Evolutionary conservation across 2,113 vertebrate genomes (phyloP).

Genomic region (Sinosuthora webbiana): DNA sequence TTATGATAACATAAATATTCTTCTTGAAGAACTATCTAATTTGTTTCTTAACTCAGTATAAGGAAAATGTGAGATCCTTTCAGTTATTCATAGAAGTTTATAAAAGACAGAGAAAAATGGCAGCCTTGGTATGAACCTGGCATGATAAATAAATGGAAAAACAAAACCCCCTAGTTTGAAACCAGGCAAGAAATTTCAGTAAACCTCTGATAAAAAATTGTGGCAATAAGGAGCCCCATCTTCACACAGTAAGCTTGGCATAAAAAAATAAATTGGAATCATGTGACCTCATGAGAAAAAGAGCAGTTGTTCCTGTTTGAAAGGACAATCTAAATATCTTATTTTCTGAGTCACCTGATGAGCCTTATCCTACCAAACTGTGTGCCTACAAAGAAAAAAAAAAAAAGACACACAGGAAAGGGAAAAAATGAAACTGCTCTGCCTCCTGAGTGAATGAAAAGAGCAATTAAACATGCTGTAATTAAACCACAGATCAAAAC

Average conservation of each 20-base stretch:
- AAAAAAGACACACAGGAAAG: background rate
- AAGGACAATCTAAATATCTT: background rate
- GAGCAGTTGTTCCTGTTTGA: background rate
- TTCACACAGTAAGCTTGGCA: background rate
- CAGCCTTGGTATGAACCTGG: background rate
- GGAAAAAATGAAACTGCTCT: background rate
- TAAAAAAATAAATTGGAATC: background rate
- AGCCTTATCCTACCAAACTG: background rate
- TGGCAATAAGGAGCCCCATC: background rate
- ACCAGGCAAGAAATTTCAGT: background rate
- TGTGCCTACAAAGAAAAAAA: background rate
- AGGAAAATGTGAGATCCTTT: background rate
- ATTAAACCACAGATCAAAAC: slow-evolving; percentile 25
- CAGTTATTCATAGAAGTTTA: background rate
- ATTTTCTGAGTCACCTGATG: background rate
- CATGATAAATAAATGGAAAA: background rate
- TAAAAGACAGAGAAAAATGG: background rate
- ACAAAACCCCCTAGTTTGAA: background rate
- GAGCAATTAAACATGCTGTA: slow-evolving; percentile 21
- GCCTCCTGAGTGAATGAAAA: background rate
- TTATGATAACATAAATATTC: background rate
- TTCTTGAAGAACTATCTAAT: background rate
- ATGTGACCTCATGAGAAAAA: background rate
- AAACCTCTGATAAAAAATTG: background rate
- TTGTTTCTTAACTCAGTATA: background rate